phyloP scores from a whole-genome alignment of 1,140 invertebrate genomes.

The Branchinecta lynchi region DNA sequence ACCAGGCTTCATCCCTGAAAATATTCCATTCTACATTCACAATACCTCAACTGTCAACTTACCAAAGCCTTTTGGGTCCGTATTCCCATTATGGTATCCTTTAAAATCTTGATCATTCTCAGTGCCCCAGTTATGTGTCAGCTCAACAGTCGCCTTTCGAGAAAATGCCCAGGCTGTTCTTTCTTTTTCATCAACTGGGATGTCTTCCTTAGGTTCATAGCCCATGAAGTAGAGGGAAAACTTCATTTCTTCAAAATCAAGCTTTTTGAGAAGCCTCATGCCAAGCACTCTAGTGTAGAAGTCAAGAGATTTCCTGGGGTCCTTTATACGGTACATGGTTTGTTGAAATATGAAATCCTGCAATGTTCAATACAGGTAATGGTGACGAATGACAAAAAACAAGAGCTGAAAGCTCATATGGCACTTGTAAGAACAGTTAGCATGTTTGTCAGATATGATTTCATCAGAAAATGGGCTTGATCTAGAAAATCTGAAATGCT shows the following conservation, averaged over 20 bases:
- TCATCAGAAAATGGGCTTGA: too few relatives aligned
- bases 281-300: conserved; percentile 82
- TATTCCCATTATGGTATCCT: conserved; percentile 74
- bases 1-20: not conserved
- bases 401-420: too few relatives aligned
- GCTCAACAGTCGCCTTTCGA: conserved; percentile 71
- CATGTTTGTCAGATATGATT: too few relatives aligned
- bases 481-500: too few relatives aligned
- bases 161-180: conserved; percentile 57
- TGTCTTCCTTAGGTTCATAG: conserved; percentile 58
- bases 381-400: too few relatives aligned
- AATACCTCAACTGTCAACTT: conserved; percentile 19
- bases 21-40: conserved; percentile 23
- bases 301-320: conserved; percentile 64
- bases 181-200: conserved; percentile 50
- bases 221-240: conserved; percentile 89
- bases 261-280: conserved; percentile 71
- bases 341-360: conserved; percentile 85
- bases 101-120: conserved; percentile 58
- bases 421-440: too few relatives aligned
- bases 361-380: conserved; percentile 24
- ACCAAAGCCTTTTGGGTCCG: conserved; percentile 76
- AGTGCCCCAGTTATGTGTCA: conserved; percentile 90
- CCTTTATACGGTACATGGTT: conserved; percentile 90
- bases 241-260: conserved; percentile 75